phyloP scores from a whole-genome alignment of 2,113 vertebrate genomes.

The Caranx melampygus region DNA sequence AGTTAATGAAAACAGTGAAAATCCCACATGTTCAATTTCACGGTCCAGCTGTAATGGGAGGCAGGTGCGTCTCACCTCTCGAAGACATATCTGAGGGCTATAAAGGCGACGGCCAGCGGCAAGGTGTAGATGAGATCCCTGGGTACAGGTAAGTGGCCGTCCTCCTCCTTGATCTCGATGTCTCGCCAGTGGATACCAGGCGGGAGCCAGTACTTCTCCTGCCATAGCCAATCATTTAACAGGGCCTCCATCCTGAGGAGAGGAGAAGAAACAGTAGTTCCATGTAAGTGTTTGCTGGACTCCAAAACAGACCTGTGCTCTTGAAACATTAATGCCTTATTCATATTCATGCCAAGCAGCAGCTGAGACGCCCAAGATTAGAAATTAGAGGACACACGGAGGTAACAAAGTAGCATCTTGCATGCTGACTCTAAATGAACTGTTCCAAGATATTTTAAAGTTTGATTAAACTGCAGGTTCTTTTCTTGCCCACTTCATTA shows the following conservation, averaged over 20 bases:
- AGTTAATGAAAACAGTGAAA: background rate
- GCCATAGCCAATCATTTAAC: conserved; percentile 90
- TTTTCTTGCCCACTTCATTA: background rate
- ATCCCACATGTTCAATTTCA: background rate
- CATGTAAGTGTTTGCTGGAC: background rate
- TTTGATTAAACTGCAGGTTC: background rate
- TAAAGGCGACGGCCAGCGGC: conserved; percentile 86
- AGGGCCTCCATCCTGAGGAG: conserved; percentile 84
- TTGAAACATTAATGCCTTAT: conserved; percentile 49
- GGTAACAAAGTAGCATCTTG: background rate
- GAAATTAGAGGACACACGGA: background rate
- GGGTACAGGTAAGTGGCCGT: conserved; percentile 83
- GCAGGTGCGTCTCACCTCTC: conserved; percentile 86
- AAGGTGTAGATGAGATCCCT: conserved; percentile 85
- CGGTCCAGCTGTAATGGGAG: background rate
- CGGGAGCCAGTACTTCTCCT: conserved; percentile 89
- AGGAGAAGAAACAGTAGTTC: background rate
- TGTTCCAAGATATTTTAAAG: too few species aligned
- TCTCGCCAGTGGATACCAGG: conserved; percentile 87
- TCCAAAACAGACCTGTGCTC: background rate
- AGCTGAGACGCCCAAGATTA: conserved; percentile 5
- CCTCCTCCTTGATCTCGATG: conserved; percentile 80
- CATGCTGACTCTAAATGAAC: background rate
- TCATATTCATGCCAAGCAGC: conserved; percentile 43
- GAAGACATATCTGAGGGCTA: conserved; percentile 84